phyloP scores from a whole-genome alignment of 2,797 vertebrate species.

The Xenops minutus region DNA sequence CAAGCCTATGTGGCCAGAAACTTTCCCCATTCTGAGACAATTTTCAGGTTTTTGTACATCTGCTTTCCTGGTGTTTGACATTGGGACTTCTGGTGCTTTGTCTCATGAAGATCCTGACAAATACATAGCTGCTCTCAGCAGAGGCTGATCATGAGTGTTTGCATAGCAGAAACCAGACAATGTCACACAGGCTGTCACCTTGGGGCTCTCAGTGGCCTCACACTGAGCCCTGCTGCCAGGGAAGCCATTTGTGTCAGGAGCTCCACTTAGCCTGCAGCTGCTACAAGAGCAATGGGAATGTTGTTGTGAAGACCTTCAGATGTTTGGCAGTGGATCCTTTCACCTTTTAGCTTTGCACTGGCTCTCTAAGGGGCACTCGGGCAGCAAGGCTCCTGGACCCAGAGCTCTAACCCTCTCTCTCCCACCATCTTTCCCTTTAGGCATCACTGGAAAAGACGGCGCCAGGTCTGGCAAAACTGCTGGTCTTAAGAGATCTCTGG shows the following conservation, averaged over 20 bases:
- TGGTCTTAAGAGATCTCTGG: conserved; percentile 3
- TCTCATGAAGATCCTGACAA: neutral
- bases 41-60: neutral
- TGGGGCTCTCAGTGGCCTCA: neutral
- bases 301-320: neutral
- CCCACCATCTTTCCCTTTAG: conserved; percentile 48
- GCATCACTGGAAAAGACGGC: neutral
- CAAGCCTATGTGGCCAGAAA: neutral
- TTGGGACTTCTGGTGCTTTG: neutral
- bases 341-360: neutral
- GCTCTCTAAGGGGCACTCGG: neutral
- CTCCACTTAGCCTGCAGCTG: neutral
- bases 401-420: conserved; percentile 23
- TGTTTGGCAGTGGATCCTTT: neutral
- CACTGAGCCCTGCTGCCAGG: neutral
- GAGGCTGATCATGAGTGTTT: neutral
- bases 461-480: neutral
- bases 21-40: neutral
- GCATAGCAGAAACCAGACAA: neutral
- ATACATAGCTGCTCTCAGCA: neutral
- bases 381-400: neutral
- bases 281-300: neutral
- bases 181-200: neutral
- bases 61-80: neutral
- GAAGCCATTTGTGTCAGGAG: neutral